Evolutionary conservation across 1,140 invertebrate species (phyloP), one percentile per base, ranked within the genome.

Genomic region (Hylaeus volcanicus): DNA sequence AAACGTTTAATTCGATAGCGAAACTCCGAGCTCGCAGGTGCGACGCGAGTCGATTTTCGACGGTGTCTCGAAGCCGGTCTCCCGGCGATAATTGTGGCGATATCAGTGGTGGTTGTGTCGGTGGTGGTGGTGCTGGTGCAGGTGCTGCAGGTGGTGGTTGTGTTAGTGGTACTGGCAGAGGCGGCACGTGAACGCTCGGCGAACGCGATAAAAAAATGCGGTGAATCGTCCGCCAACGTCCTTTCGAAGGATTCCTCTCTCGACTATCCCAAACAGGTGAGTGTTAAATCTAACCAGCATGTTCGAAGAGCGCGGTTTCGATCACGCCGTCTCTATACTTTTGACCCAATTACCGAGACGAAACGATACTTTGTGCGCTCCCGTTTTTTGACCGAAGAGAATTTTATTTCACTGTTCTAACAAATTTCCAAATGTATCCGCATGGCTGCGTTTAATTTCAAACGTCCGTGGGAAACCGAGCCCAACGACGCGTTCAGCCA

Each of bases 121-220:
- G 51, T 70, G 69, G 83, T 86, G 83, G 55, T 79, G 64, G 69
- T 84, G 83, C 56, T 65, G 69, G 79, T 85, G 83, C 37, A 75
- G 79, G 37, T 79, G 72, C 37, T 37, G 58, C 74, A 81, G 75
- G 69, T 60, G 71, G 80, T 85, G 82, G 45, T 78, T 70, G 77
- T 69, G 81, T 53, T 63, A 76, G 39, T n/a, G 85, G 53, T 45
- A 60, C 43, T 41, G 70, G 56, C 43, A 65, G 70, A 74, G 56
- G 83, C 74, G 70, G 72, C 80, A 83, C 74, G 80, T 76, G 72
- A 86, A 85, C 83, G 63, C 53, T 81, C 70, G 48, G 26, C 74
- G 65, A 64, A 65, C 85, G 64, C 64, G 72, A 77, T 83, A 65
- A 55, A 80, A 86, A 72, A 66, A 86, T 86, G 85, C 84, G 81